Evolutionary conservation across 2,797 vertebrate genomes (phyloP), one percentile per base, ranked within the genome.

Genomic region (Danio kyathit): DNA sequence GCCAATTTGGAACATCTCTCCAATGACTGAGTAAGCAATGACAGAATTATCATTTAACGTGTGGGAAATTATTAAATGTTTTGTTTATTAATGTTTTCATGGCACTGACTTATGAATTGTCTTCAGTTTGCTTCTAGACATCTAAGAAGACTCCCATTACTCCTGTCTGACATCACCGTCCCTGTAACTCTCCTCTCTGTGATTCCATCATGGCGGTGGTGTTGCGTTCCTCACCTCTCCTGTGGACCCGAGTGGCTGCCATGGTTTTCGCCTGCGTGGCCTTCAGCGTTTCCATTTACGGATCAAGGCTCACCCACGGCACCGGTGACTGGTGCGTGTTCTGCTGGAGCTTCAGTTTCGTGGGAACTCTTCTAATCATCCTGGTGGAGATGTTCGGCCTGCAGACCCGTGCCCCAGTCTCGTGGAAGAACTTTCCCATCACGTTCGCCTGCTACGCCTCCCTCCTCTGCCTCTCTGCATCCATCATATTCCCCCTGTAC

Each of bases 351-450:
- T 95, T 96, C 89, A 96, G 96, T 87, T 97, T 98, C 5, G 91
- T 94, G 0, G 90, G 95, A 6, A 95, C 95, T 1, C 86, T 97
- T 1, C 63, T 97, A 11, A 92, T 98, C 74, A 69, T 97, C 61
- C 82, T 96, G 52, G 93, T 97, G 78, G 96, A 97, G 91, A 80
- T 97, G 38, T 92, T 91, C 0, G 95, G 95, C 14, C 87, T 96
- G 16, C 95, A 97, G 91, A 52, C 91, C 4, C 93, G 91, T 10
- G 93, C 90, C 6, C 96, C 96, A 0, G 89, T 97, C 44, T 97
- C 96, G 77, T 98, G 96, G 96, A 94, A 93, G 82, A 97, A 97
- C 90, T 97, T 97, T 87, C 96, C 96, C 10, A 97, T 97, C 90
- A 97, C 96, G 7, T 97, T 93, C 0, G 96, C 96, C 80, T 96